Percentiles rank a stretch among this genome's conserved stretches.
These are phyloP conservation scores for Geopemphigus sp. DNA, from an alignment of 1,140 invertebrate genomes.

Conservation along the genomic window DNA sequence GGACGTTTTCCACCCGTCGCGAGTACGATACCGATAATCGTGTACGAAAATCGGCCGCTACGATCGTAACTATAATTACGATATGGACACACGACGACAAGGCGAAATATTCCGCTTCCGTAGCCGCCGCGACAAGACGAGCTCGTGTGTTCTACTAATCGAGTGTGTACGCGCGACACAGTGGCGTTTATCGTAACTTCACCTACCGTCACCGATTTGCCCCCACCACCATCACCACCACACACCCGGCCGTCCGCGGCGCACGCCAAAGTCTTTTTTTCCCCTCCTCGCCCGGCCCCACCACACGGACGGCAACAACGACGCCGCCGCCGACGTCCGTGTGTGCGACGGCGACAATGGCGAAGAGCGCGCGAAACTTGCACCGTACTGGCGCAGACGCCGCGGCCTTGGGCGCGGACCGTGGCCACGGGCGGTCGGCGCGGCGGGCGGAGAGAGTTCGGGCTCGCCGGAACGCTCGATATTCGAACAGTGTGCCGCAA, in stretches of 20 bases:
- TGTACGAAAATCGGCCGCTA: neutral
- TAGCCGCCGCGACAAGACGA: constrained; percentile 3
- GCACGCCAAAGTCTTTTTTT: neutral
- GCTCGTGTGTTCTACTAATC: constrained; percentile 43
- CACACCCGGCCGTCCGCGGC: neutral
- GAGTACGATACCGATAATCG: neutral
- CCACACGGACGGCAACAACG: neutral
- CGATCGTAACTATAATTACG: neutral
- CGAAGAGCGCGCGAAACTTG: constrained; percentile 30
- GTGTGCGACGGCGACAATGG: neutral
- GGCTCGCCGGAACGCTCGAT: constrained; percentile 34
- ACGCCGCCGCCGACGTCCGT: neutral
- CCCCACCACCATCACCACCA: neutral
- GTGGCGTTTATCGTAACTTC: constrained; percentile 15
- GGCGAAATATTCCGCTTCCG: neutral
- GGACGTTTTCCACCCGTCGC: neutral
- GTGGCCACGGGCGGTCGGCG: too few relatives aligned
- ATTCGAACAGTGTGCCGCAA: constrained; percentile 30
- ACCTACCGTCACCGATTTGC: neutral
- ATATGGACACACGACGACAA: neutral
- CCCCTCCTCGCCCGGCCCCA: neutral
- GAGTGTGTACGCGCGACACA: neutral
- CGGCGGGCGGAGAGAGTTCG: neutral
- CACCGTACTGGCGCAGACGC: constrained; percentile 44
- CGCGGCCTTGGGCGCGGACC: constrained; percentile 30